A percentile compares a stretch with the other conserved stretches of the same genome.
phyloP scores from a whole-genome alignment of 2,888 invertebrate species.

The Proisotoma minuta region DNA sequence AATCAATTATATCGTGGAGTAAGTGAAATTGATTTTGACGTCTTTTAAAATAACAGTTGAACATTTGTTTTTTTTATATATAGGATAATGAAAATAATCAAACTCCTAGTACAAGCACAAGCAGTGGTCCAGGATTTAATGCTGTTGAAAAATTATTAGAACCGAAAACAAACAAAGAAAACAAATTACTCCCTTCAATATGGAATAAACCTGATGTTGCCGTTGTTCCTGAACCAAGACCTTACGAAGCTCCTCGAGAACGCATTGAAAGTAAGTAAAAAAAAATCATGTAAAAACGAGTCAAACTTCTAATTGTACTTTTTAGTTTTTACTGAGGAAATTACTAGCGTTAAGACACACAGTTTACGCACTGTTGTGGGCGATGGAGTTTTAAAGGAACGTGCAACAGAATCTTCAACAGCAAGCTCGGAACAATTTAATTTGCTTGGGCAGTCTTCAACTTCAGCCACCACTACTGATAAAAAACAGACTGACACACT shows the following conservation, averaged over 20 bases:
- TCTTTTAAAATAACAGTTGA: not conserved
- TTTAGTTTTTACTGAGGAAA: not conserved
- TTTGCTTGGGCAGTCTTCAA: not conserved
- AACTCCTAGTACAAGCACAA: not conserved
- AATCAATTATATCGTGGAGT: not conserved
- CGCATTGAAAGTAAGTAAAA: not conserved
- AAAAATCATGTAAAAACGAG: not conserved
- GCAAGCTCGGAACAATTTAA: no score
- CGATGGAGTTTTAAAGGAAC: not conserved
- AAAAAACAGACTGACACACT: not conserved
- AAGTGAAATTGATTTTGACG: not conserved
- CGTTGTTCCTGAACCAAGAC: not conserved
- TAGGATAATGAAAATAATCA: not conserved
- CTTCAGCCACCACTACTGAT: not conserved
- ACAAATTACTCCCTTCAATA: constrained; percentile 24
- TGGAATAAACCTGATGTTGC: constrained; percentile 23
- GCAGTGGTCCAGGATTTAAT: not conserved
- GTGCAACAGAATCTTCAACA: no score
- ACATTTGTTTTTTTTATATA: not conserved
- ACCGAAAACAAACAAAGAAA: constrained; percentile 24
- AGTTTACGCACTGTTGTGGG: not conserved
- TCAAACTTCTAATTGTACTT: constrained; percentile 1
- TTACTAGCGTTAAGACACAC: not conserved
- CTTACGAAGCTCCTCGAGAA: constrained; percentile 1
- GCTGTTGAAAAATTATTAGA: not conserved